Evolutionary conservation across 2,888 invertebrate genomes (phyloP), one percentile per base, ranked within the genome.

Genomic region (Criorhina ranunculi): DNA sequence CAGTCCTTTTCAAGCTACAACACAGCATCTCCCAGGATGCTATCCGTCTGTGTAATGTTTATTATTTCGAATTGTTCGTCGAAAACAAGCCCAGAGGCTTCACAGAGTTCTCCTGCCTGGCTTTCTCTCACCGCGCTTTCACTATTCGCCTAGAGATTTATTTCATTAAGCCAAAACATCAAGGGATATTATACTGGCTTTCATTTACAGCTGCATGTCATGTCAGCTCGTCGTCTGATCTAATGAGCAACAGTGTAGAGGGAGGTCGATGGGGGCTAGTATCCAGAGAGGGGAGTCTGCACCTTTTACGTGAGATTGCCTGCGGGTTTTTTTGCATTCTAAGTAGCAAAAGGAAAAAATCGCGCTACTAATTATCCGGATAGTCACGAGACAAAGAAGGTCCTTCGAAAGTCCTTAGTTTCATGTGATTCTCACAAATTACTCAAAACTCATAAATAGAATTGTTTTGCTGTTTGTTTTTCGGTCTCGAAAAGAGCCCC

Each of bases 131-230:
- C n/a, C n/a, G n/a, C n/a, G 5, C 37, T 24, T 57, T 55, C 44
- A 57, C 69, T 75, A 75, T 69, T 44, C 67, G 73, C 64, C 75
- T 44, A 42, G 75, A 85, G 85, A 85, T 85, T 85, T 85, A 85
- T 85, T 85, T 85, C 80, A 85, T 80, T 85, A 85, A 80, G 80
- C 69, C 76, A 80, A 66, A 85, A 85, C 80, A 85, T 85, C 85
- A 79, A 70, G 79, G 79, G 66, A 76, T 80, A 80, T 80, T 76
- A 75, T 31, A 24, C 53, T 69, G 75, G 70, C 70, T 75, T 75
- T 75, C 79, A 73, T 62, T 73, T 83, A 67, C 78, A 78, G 83
- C 57, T 69, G 33, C 44, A 66, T 66, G 76, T 77, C 77, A 80
- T 85, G 85, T 80, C 64, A 80, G 75, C n/a, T n/a, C n/a, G 55